Base-by-base conservation (phyloP, 2,113 vertebrate genomes). In the Antechinus flavipes region DNA sequence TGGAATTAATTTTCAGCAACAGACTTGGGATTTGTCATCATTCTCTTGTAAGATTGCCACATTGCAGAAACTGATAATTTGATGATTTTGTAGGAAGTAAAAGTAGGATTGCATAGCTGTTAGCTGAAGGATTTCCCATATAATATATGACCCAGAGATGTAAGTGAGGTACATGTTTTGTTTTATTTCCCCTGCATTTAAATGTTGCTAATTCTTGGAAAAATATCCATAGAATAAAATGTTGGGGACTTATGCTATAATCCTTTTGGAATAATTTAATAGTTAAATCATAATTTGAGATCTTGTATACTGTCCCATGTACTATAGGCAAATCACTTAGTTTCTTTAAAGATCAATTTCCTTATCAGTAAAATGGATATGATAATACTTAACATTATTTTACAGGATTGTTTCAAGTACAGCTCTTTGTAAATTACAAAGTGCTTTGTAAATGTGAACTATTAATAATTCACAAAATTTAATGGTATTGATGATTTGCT, bases 171-270 rank as follows among this genome's bases (percentile, higher is more conserved):
- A 2, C 42, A 19, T 27, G 2, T 19, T 35, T 52, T 52, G 50
- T 52, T 7, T 0, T 7, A 2, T 19, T 35, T 52, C 19, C 14
- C 54, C 11, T 46, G 0, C 35, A 0, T 25, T 54, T 52, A 27
- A 1, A 0, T 10, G 54, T 52, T 27, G 27, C 54, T 24, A 2
- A 76, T 22, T 49, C 93, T 61, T 95, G 95, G 56, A 90, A 49
- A 23, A 35, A 8, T 24, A 42, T 84, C 19, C 68, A 42, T 84
- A 84, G n/a, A 84, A 42, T 84, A 42, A 84, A 42, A 42, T 84
- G 68, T 84, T 84, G 68, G 58, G 46, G 46, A 11, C 52, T 95
- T 93, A 93, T 53, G 49, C 10, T 10, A 58, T 95, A 58, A 58
- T 35, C 56, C 49, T 47, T 3, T 8, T 42, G 42, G 68, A 50